Percentiles rank a stretch among this genome's conserved stretches.
phyloP scores from a whole-genome alignment of 2,113 vertebrate species.

The sheep (Ovis aries) region DNA sequence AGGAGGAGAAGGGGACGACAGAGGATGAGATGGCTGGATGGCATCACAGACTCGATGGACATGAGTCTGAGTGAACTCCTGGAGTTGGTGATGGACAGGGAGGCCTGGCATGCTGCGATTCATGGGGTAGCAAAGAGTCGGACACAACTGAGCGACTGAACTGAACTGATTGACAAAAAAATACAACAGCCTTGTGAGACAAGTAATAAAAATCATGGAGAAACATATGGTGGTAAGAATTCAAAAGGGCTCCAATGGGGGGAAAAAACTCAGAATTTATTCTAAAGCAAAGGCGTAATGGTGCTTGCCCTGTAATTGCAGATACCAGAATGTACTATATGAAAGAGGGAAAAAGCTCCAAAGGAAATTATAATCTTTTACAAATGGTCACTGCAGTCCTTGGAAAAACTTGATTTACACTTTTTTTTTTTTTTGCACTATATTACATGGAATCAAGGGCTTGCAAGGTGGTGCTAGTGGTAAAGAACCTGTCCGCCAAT shows the following conservation, averaged over 20 bases:
- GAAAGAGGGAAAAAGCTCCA: background rate
- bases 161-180: background rate
- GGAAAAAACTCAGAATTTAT: background rate
- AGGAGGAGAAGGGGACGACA: too few relatives aligned
- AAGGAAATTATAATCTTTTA: background rate
- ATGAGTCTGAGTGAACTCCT: too few relatives aligned
- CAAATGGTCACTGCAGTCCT: background rate
- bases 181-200: background rate
- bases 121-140: too few relatives aligned
- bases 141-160: too few relatives aligned
- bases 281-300: background rate
- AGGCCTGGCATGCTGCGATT: too few relatives aligned
- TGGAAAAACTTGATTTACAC: background rate
- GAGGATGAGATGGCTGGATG: too few relatives aligned
- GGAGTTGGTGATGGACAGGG: too few relatives aligned
- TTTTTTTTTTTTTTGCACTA: background rate
- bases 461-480: background rate
- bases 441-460: background rate
- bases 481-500: background rate
- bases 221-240: background rate
- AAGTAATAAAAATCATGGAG: background rate
- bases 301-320: background rate
- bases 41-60: too few relatives aligned
- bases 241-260: background rate
- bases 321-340: background rate